Conservation (phyloP, 2,888 invertebrate species). For the Sabatieria punctata region DNA sequence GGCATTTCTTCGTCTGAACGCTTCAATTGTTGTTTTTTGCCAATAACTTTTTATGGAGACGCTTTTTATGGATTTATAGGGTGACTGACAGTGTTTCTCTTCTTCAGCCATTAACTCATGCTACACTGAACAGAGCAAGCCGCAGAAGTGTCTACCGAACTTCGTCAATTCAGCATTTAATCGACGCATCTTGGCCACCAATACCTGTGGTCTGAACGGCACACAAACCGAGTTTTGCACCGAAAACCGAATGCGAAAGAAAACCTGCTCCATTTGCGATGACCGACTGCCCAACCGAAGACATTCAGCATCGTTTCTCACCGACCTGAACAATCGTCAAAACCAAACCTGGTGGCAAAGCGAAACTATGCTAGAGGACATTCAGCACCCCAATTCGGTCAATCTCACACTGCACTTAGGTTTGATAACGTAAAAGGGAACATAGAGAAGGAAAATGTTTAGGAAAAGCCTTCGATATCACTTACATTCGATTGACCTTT, state of each 20-base stretch:
- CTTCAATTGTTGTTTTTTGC: too few species aligned
- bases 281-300: slow-evolving; percentile 41
- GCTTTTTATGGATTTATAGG: too few species aligned
- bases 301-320: slow-evolving; percentile 60
- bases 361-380: slow-evolving; percentile 84
- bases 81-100: too few species aligned
- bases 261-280: slow-evolving; percentile 43
- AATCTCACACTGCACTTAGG: slow-evolving; percentile 75
- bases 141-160: slow-evolving; percentile 77
- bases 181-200: slow-evolving; percentile 71
- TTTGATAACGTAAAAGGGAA: too few species aligned
- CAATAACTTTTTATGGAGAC: too few species aligned
- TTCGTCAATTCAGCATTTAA: slow-evolving; percentile 91
- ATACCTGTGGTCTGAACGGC: slow-evolving; percentile 75
- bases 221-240: too few species aligned
- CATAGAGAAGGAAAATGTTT: too few species aligned
- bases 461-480: slow-evolving; percentile 94
- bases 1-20: too few species aligned
- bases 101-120: background rate
- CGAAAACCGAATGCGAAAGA: too few species aligned
- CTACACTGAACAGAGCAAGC: slow-evolving; percentile 15
- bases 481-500: slow-evolving; percentile 81
- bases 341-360: slow-evolving; percentile 95
- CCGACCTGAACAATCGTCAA: slow-evolving; percentile 74
- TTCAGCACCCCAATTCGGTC: slow-evolving; percentile 75